Evolutionary conservation across 2,888 invertebrate species (phyloP).

Genomic region (Rhopalosiphum nymphaeae): DNA sequence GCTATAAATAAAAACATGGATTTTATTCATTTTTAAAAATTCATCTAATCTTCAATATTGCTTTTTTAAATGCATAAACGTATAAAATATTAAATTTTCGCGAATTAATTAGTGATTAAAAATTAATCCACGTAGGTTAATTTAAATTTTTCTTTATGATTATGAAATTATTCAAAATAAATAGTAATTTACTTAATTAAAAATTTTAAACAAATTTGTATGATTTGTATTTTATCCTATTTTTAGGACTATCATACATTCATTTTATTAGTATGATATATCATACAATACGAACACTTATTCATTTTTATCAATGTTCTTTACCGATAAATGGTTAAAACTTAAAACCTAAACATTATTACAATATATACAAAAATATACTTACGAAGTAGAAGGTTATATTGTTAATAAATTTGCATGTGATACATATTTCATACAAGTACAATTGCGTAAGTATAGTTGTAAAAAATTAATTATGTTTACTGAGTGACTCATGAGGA

Average conservation of each 20-base stretch:
- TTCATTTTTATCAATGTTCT: background rate
- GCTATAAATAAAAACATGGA: background rate
- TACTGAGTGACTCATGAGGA: too few species aligned
- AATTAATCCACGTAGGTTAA: background rate
- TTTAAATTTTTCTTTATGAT: background rate
- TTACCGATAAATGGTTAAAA: background rate
- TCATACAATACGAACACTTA: background rate
- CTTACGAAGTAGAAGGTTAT: background rate
- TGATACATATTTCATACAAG: background rate
- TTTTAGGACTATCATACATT: background rate
- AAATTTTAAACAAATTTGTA: too few species aligned
- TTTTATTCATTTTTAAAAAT: background rate
- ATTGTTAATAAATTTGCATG: background rate
- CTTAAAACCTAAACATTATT: background rate
- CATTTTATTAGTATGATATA: too few species aligned
- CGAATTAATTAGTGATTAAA: background rate
- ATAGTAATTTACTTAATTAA: too few species aligned
- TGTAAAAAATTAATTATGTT: background rate
- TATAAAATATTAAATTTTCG: background rate
- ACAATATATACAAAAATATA: background rate
- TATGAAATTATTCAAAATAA: background rate
- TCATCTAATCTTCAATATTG: background rate
- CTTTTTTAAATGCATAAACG: background rate
- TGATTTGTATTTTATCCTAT: background rate
- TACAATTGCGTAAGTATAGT: background rate